Base-by-base conservation (phyloP, 2,113 vertebrate genomes). In the Coracopsis vasa region DNA sequence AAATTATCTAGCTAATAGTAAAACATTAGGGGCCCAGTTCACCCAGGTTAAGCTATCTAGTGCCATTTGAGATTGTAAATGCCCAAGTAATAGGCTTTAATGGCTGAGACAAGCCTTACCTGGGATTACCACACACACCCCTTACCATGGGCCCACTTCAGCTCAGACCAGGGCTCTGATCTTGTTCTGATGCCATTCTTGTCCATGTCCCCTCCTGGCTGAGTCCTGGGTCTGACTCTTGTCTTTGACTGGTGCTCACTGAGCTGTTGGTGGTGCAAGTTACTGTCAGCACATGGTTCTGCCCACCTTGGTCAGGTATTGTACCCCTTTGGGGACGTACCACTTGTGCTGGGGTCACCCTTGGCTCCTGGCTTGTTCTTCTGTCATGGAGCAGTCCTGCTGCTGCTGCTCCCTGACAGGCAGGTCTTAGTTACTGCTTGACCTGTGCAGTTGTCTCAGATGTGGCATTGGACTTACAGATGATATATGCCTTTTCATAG, bases 181-280 rank as follows among this genome's bases (percentile, higher is more conserved):
- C 8, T 53, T 69, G 3, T 1, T 80, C 27, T 4, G 21, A 11
- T 31, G 16, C 8, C 28, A 13, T 10, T 5, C 13, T 41, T 31
- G 11, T 25, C 25, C 1, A 1, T 0, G 0, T 51, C 1, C 3
- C 6, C 4, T 69, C 2, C 31, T 64, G 42, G 3, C 5, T 42
- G 25, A 51, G 15, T 3, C 3, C 35, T 16, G 3, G 10, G 7
- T 67, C 16, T 51, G 13, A 8, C 4, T 73, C 8, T 70, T 35
- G 27, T 13, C 9, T 64, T 60, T 25, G 42, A 6, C 21, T 42
- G 8, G 18, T 27, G 23, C 12, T 74, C 10, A 5, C 23, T 27
- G 23, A 7, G 17, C 8, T 79, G 17, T 25, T 53, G 27, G 7
- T 53, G 10, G 10, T 35, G 44, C 16, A 7, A 61, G 11, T 13